Conservation (phyloP, 2,888 invertebrate genomes). For the Hirtodrosophila trivittata region DNA sequence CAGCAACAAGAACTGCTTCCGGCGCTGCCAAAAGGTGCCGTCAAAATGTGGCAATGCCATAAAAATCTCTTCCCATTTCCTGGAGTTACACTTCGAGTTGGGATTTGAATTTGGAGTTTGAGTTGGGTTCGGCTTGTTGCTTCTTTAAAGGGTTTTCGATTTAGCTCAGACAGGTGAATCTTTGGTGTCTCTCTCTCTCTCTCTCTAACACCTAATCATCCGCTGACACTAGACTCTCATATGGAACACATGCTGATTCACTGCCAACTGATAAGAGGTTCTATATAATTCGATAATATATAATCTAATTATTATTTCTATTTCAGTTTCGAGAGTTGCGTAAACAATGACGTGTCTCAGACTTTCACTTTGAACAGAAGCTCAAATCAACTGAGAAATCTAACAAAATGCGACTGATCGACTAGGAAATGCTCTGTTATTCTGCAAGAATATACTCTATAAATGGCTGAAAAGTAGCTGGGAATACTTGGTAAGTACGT, state of each 20-base stretch:
- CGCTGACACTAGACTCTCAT: neutral
- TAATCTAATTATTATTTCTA: constrained; percentile 3
- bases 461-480: too few relatives aligned
- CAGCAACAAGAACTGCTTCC: constrained; percentile 41
- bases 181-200: constrained; percentile 17
- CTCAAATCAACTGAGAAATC: neutral
- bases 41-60: constrained; percentile 63
- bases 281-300: neutral
- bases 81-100: constrained; percentile 2
- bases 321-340: constrained; percentile 10
- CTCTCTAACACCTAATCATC: constrained; percentile 50
- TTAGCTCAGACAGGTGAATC: constrained; percentile 57
- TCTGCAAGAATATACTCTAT: too few relatives aligned
- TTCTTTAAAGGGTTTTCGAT: constrained; percentile 27
- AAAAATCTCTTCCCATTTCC: constrained; percentile 42
- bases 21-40: constrained; percentile 59
- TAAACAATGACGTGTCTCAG: constrained; percentile 73
- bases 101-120: neutral
- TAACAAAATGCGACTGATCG: neutral
- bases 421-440: neutral
- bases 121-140: constrained; percentile 16
- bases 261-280: constrained; percentile 34
- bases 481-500: too few relatives aligned
- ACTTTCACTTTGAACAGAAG: constrained; percentile 58
- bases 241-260: constrained; percentile 28